Evolutionary conservation across 2,888 invertebrate species (phyloP).

Genomic region (Zele albiditarsus): DNA sequence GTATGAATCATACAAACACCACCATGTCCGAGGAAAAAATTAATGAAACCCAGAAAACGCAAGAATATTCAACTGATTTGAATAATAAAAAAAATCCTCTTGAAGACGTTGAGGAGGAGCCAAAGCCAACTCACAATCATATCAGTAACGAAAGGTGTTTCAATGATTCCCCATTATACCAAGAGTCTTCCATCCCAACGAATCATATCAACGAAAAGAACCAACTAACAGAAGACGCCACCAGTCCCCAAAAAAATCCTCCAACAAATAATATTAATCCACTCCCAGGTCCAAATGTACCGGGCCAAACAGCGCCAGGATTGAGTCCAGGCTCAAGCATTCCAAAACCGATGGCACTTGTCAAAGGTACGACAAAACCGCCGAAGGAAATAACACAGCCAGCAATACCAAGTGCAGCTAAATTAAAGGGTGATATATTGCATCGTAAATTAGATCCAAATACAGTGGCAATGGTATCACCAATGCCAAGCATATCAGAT

Average conservation of each 20-base stretch:
- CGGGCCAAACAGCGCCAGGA: slow-evolving; percentile 50
- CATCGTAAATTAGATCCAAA: slow-evolving; percentile 68
- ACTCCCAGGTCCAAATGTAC: slow-evolving; percentile 53
- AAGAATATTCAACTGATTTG: slow-evolving; percentile 36
- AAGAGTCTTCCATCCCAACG: slow-evolving; percentile 44
- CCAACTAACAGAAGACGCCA: slow-evolving; percentile 19
- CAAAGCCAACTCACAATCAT: slow-evolving; percentile 40
- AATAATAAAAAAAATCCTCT: slow-evolving; percentile 38
- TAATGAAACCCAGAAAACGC: slow-evolving; percentile 36
- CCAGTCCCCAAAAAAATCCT: slow-evolving; percentile 30
- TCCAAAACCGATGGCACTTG: slow-evolving; percentile 93
- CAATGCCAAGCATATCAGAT: slow-evolving; percentile 80
- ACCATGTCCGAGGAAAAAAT: slow-evolving; percentile 58
- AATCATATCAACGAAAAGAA: slow-evolving; percentile 43
- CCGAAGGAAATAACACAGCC: slow-evolving; percentile 74
- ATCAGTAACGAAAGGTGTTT: slow-evolving; percentile 34
- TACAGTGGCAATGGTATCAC: slow-evolving; percentile 79
- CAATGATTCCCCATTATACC: slow-evolving; percentile 31
- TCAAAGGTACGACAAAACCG: slow-evolving; percentile 90
- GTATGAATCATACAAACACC: slow-evolving; percentile 63
- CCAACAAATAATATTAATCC: slow-evolving; percentile 41
- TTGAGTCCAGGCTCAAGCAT: slow-evolving; percentile 78
- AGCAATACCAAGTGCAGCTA: slow-evolving; percentile 75
- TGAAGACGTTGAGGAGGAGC: slow-evolving; percentile 41
- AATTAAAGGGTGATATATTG: slow-evolving; percentile 66